These are phyloP conservation scores for Drosophila algonquin DNA, from an alignment of 2,888 invertebrate genomes.

Conservation along the genomic window DNA sequence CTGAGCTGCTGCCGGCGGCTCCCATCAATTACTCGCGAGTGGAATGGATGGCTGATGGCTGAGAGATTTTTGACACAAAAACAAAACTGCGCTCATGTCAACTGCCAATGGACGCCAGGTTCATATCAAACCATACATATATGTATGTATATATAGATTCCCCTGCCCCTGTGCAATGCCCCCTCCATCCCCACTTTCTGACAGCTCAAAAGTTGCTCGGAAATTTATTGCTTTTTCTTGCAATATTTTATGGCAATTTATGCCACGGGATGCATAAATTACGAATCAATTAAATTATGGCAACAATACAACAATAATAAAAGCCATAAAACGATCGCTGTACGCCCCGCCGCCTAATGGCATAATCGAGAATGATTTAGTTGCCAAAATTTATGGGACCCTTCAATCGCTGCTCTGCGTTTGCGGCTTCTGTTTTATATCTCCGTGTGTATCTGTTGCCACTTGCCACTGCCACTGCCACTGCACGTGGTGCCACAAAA, in stretches of 20 bases:
- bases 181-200: slow-evolving; percentile 4
- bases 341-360: slow-evolving; percentile 29
- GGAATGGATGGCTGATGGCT: slow-evolving; percentile 13
- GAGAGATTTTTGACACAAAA: slow-evolving; percentile 41
- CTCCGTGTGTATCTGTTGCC: not conserved
- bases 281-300: slow-evolving; percentile 47
- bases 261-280: slow-evolving; percentile 54
- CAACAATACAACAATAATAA: slow-evolving; percentile 35
- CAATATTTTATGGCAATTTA: slow-evolving; percentile 50
- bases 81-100: slow-evolving; percentile 48
- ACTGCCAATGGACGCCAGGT: slow-evolving; percentile 46
- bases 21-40: slow-evolving; percentile 20
- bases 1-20: not conserved
- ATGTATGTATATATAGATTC: not conserved
- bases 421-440: slow-evolving; percentile 16
- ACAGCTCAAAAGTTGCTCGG: slow-evolving; percentile 35
- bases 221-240: slow-evolving; percentile 49
- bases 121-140: slow-evolving; percentile 26
- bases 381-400: slow-evolving; percentile 34
- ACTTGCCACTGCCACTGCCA: no score
- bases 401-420: slow-evolving; percentile 10
- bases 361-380: slow-evolving; percentile 66
- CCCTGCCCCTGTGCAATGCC: not conserved
- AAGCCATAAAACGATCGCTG: slow-evolving; percentile 47
- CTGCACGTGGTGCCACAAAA: slow-evolving; percentile 1